Evolutionary conservation across 2,888 invertebrate species (phyloP).

Genomic region (Dryadula phaetusa): DNA sequence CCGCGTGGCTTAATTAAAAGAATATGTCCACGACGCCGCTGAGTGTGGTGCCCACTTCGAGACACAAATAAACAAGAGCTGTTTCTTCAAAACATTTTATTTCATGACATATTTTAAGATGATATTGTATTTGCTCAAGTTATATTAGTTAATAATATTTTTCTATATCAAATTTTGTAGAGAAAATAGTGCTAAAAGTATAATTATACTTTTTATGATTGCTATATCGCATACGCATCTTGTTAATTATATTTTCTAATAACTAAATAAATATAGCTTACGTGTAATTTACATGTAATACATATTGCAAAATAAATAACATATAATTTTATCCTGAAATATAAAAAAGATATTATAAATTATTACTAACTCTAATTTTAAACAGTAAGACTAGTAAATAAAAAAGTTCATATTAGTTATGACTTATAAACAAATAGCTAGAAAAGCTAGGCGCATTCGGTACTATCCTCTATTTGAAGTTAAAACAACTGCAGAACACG

Average conservation of each 20-base stretch:
- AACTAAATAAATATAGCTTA: too few species aligned
- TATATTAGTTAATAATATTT: slow-evolving; percentile 17
- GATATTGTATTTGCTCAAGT: slow-evolving; percentile 23
- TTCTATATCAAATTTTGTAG: background rate
- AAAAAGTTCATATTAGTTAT: background rate
- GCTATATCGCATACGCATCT: too few species aligned
- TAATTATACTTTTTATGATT: too few species aligned
- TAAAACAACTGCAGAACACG: slow-evolving; percentile 73
- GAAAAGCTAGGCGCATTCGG: slow-evolving; percentile 53
- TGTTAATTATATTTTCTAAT: too few species aligned
- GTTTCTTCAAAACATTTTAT: slow-evolving; percentile 37
- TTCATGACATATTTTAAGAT: slow-evolving; percentile 30
- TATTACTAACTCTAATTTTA: background rate
- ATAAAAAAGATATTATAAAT: too few species aligned
- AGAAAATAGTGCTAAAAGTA: background rate
- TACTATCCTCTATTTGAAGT: slow-evolving; percentile 61
- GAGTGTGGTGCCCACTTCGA: slow-evolving; percentile 45
- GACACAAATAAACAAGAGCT: slow-evolving; percentile 42
- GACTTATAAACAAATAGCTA: slow-evolving; percentile 20
- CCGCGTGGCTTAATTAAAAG: slow-evolving; percentile 81
- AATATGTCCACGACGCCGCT: slow-evolving; percentile 73
- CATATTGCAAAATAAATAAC: too few species aligned
- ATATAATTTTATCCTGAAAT: too few species aligned
- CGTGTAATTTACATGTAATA: too few species aligned
- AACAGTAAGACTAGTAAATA: background rate